Conservation (phyloP, 2,113 vertebrate species). For the Sarotherodon lohbergeri region DNA sequence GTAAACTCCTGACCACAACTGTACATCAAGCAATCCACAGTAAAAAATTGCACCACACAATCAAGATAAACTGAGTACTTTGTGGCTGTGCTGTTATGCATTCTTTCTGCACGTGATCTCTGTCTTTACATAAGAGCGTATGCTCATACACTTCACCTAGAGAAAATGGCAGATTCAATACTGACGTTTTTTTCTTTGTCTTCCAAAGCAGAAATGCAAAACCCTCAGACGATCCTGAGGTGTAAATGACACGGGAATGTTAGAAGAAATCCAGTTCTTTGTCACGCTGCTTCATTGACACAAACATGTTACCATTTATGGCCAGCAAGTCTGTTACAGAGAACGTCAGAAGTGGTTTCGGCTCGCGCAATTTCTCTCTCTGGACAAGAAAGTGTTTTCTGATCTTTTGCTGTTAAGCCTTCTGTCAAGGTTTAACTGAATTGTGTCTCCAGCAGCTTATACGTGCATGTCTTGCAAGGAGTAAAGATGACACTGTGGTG, state of each 20-base stretch:
- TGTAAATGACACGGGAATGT: neutral
- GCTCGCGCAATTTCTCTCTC: neutral
- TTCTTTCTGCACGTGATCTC: rapidly evolving
- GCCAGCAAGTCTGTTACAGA: neutral
- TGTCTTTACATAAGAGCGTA: neutral
- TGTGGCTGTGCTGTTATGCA: neutral
- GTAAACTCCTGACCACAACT: neutral
- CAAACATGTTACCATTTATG: neutral
- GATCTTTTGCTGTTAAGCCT: neutral
- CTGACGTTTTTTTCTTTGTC: neutral
- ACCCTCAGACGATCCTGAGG: neutral
- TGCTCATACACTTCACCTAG: neutral
- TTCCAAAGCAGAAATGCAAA: neutral
- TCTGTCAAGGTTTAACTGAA: neutral
- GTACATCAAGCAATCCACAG: neutral
- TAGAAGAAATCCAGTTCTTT: neutral
- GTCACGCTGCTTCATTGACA: neutral
- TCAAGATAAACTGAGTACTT: neutral
- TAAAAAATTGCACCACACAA: neutral
- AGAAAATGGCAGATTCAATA: neutral
- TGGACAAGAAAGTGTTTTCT: neutral
- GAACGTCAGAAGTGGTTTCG: neutral
- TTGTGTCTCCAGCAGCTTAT: neutral
- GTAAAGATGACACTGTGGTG: neutral
- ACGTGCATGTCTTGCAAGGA: neutral